A percentile compares a stretch with the other conserved stretches of the same genome.
These are phyloP conservation scores for Picathartes gymnocephalus DNA, from an alignment of 2,113 vertebrate genomes.

Conservation along the genomic window DNA sequence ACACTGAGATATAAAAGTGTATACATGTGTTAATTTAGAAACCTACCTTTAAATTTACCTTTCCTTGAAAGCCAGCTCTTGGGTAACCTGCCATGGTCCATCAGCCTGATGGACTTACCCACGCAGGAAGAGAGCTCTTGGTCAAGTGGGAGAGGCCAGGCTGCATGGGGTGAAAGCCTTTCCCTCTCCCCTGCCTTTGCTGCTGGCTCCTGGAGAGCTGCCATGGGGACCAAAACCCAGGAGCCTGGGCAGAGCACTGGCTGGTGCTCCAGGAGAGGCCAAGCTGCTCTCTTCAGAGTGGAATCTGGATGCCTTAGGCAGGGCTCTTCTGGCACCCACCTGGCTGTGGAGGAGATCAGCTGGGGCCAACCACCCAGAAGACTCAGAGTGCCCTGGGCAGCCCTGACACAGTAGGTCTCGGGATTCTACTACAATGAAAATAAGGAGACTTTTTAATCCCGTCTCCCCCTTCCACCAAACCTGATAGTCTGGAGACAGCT, in stretches of 20 bases:
- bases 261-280: not conserved
- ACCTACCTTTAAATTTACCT: not conserved
- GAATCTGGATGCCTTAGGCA: not conserved
- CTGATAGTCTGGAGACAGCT: not conserved
- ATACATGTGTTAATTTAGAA: not conserved
- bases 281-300: not conserved
- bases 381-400: not conserved
- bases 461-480: not conserved
- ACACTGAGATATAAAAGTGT: not conserved
- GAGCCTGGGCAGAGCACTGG: not conserved
- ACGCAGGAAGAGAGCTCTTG: not conserved
- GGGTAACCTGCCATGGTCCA: not conserved
- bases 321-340: not conserved
- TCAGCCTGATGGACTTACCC: not conserved
- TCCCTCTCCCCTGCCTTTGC: not conserved
- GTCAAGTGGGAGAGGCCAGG: not conserved
- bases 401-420: not conserved
- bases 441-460: not conserved
- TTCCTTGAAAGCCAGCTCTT: not conserved
- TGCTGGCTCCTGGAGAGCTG: not conserved
- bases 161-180: rapidly evolving
- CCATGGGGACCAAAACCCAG: not conserved
- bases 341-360: not conserved
- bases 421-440: not conserved
- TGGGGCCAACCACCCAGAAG: not conserved